These are phyloP conservation scores for Chiloscyllium punctatum DNA, from an alignment of 2,797 vertebrate genomes.

Conservation along the genomic window DNA sequence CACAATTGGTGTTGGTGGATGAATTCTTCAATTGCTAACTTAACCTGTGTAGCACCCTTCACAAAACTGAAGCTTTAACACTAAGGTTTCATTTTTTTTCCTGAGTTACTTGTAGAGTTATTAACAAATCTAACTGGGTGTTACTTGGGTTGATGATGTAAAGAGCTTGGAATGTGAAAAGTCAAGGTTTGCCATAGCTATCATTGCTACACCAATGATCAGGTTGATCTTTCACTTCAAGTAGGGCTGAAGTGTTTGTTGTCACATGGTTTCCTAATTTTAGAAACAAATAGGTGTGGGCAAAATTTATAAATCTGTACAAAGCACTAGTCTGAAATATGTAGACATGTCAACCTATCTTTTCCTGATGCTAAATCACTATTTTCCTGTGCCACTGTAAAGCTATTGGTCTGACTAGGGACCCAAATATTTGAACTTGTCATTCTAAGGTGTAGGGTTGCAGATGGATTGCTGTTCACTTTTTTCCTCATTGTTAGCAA, in stretches of 20 bases:
- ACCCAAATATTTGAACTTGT: not conserved
- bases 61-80: no score
- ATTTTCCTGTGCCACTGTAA: not conserved
- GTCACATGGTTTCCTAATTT: not conserved
- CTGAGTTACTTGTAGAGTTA: no score
- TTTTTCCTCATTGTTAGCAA: no score
- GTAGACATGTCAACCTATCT: not conserved
- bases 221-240: not conserved
- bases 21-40: no score
- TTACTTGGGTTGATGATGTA: not conserved
- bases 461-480: not conserved
- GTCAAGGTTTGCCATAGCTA: not conserved
- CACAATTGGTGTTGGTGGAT: not conserved
- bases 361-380: not conserved
- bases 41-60: no score
- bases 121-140: not conserved
- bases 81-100: no score
- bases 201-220: not conserved
- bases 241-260: not conserved
- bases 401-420: not conserved
- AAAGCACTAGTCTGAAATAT: not conserved
- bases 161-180: not conserved
- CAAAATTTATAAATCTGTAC: not conserved
- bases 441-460: no score
- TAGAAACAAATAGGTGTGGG: not conserved